Evolutionary conservation across 2,797 vertebrate genomes (phyloP).

Genomic region (Sebastes cheni): DNA sequence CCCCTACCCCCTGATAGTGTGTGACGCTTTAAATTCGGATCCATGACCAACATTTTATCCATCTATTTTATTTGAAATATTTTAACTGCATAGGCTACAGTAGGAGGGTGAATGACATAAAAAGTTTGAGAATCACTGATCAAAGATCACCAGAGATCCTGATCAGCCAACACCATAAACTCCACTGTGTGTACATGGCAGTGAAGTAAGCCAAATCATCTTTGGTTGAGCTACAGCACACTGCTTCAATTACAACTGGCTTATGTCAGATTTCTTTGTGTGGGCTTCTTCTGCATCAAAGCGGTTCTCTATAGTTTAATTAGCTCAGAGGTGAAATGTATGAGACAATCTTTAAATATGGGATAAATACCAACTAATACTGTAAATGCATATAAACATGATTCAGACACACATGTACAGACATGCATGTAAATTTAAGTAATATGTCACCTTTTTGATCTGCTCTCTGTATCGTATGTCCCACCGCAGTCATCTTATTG

Average conservation of each 20-base stretch:
- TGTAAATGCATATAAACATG: slow-evolving; percentile 28
- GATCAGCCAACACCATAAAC: neutral
- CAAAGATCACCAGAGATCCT: neutral
- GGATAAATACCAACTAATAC: slow-evolving; percentile 33
- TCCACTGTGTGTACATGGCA: slow-evolving; percentile 1
- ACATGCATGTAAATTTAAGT: slow-evolving; percentile 44
- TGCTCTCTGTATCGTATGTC: slow-evolving; percentile 19
- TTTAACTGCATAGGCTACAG: no score
- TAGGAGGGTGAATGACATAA: no score
- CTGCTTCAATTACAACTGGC: slow-evolving; percentile 43
- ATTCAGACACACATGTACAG: slow-evolving; percentile 39
- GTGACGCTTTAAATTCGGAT: no score
- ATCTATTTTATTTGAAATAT: no score
- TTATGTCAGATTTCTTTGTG: slow-evolving; percentile 40
- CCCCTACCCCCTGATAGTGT: no score
- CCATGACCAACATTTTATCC: no score
- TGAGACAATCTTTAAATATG: slow-evolving; percentile 40
- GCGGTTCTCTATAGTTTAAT: slow-evolving; percentile 34
- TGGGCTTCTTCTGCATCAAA: slow-evolving; percentile 22
- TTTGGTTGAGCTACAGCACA: slow-evolving; percentile 39
- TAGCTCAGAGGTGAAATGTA: slow-evolving; percentile 32
- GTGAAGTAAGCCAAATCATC: slow-evolving; percentile 13
- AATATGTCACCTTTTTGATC: slow-evolving; percentile 38
- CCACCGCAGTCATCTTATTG: slow-evolving; percentile 21
- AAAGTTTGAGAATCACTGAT: no score